A percentile compares a stretch with the other conserved stretches of the same genome.
These are phyloP conservation scores for Drosophila affinis DNA, from an alignment of 2,888 invertebrate species.

Conservation along the genomic window DNA sequence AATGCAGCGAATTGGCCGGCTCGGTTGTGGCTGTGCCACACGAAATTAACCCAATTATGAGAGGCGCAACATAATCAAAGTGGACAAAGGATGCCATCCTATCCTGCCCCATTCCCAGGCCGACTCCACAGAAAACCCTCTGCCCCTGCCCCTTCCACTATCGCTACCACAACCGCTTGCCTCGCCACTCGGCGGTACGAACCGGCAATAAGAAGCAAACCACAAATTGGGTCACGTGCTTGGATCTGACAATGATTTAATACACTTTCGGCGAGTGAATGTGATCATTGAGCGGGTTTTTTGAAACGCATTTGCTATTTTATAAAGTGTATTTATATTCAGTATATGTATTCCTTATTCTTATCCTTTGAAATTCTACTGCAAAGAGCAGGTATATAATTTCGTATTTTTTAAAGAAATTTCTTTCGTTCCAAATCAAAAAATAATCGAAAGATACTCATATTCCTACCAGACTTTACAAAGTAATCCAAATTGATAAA, in stretches of 20 bases:
- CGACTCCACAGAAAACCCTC: neutral
- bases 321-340: neutral
- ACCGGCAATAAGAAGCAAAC: constrained; percentile 35
- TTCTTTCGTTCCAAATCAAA: too few relatives aligned
- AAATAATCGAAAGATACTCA: too few relatives aligned
- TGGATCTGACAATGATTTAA: constrained; percentile 57
- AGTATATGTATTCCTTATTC: neutral
- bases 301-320: neutral
- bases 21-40: constrained; percentile 62
- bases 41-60: constrained; percentile 78
- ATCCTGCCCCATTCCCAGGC: constrained; percentile 25
- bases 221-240: constrained; percentile 75
- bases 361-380: too few relatives aligned
- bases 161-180: neutral
- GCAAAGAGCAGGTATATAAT: too few relatives aligned
- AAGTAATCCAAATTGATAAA: too few relatives aligned
- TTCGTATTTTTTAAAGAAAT: too few relatives aligned
- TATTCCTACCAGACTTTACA: too few relatives aligned
- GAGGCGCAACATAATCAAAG: constrained; percentile 74
- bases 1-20: constrained; percentile 29
- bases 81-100: constrained; percentile 57
- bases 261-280: neutral
- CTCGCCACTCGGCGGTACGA: constrained; percentile 26
- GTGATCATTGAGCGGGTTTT: neutral
- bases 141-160: neutral